These are phyloP conservation scores for Andrena praecox DNA, from an alignment of 2,888 invertebrate species.

Conservation along the genomic window DNA sequence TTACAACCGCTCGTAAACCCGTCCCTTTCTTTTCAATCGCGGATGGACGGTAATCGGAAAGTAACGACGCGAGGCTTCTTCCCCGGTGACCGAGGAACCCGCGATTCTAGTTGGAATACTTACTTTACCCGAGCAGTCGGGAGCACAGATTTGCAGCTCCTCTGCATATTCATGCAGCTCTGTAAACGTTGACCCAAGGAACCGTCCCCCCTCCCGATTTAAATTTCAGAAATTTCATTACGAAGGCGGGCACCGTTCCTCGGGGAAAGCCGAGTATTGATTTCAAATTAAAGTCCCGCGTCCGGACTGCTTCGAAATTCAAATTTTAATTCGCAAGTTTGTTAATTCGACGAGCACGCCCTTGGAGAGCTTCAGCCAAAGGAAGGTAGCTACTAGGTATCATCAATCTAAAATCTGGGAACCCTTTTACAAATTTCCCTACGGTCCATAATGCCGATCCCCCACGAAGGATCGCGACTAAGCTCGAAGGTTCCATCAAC, in stretches of 20 bases:
- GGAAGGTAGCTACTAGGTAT: not conserved
- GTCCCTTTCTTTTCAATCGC: not conserved
- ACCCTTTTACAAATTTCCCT: too few relatives aligned
- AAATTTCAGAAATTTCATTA: conserved; percentile 35
- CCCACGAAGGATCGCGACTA: too few relatives aligned
- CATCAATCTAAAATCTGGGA: not conserved
- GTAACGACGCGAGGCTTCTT: not conserved
- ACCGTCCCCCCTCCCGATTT: conserved; percentile 11
- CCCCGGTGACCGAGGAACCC: not conserved
- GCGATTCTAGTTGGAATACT: not conserved
- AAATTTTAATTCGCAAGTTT: not conserved
- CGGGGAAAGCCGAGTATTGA: not conserved
- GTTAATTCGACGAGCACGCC: not conserved
- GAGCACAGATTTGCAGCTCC: not conserved
- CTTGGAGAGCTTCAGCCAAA: not conserved
- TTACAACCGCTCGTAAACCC: conserved; percentile 23
- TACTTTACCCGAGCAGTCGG: conserved; percentile 1
- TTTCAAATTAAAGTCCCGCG: conserved; percentile 9
- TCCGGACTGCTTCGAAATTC: not conserved
- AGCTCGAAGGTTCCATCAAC: too few relatives aligned
- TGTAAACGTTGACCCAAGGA: conserved; percentile 14
- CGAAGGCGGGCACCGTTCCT: not conserved
- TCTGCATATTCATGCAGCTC: conserved; percentile 40
- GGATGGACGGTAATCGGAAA: not conserved
- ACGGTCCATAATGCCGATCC: too few relatives aligned